A percentile compares a stretch with the other conserved stretches of the same genome.
Conservation (phyloP, 2,888 invertebrate genomes). For the Drosophila phalerata region DNA sequence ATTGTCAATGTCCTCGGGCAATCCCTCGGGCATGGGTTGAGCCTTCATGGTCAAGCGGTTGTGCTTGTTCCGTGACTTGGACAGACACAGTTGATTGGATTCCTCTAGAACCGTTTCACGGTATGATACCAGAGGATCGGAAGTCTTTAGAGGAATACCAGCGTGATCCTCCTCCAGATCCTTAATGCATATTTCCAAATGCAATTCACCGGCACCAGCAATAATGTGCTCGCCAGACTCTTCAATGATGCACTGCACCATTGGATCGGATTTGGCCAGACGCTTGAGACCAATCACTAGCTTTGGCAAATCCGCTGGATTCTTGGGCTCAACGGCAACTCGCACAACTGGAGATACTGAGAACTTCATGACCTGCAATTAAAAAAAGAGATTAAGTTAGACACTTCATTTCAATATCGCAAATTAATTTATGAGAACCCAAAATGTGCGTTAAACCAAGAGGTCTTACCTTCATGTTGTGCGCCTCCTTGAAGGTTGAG, state of each 20-base stretch:
- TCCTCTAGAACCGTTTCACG: conserved; percentile 98
- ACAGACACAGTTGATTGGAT: conserved; percentile 97
- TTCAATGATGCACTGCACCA: conserved; percentile 99
- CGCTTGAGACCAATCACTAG: conserved; percentile 99
- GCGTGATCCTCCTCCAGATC: conserved; percentile 99
- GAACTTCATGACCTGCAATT: conserved; percentile 98
- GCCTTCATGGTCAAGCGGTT: conserved; percentile 99
- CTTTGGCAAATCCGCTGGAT: conserved; percentile 99
- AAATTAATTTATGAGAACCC: too few species aligned
- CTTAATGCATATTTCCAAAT: conserved; percentile 99
- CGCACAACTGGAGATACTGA: conserved; percentile 99
- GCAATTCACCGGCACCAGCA: conserved; percentile 99
- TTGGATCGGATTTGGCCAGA: conserved; percentile 99
- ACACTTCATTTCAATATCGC: too few species aligned
- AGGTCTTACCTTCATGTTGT: conserved; percentile 94
- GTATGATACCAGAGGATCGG: conserved; percentile 99
- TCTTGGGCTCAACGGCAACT: conserved; percentile 99
- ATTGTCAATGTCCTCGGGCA: conserved; percentile 98
- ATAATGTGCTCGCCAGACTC: conserved; percentile 99
- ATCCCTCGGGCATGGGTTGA: conserved; percentile 97
- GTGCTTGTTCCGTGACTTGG: conserved; percentile 99
- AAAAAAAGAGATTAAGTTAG: not conserved
- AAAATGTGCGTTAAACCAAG: not conserved
- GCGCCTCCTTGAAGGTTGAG: conserved; percentile 99
- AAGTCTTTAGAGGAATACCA: conserved; percentile 99